phyloP scores from a whole-genome alignment of 2,113 vertebrate species.

The Oryzias melastigma region DNA sequence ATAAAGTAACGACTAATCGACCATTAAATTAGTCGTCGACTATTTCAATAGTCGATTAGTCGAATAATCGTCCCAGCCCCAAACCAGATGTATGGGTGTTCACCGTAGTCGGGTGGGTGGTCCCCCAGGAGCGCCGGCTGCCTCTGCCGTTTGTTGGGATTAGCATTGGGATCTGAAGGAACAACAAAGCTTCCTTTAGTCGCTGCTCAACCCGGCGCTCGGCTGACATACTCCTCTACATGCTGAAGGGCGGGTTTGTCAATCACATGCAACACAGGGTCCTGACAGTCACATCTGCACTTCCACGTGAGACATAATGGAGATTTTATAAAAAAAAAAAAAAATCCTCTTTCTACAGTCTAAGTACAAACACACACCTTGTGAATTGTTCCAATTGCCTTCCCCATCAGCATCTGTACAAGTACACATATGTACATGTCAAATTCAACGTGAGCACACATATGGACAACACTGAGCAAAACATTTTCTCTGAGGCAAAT shows the following conservation, averaged over 20 bases:
- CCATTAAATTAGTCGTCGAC: too few relatives aligned
- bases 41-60: too few relatives aligned
- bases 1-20: too few relatives aligned
- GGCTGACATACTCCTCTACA: not conserved
- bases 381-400: slow-evolving; percentile 78
- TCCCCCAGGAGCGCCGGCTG: slow-evolving; percentile 90
- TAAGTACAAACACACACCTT: slow-evolving; percentile 56
- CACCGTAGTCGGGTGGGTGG: slow-evolving; percentile 88
- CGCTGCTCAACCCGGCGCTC: too few relatives aligned
- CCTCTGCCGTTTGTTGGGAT: slow-evolving; percentile 88
- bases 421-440: slow-evolving; percentile 74
- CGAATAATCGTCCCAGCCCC: too few relatives aligned
- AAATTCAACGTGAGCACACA: slow-evolving; percentile 57
- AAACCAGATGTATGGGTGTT: slow-evolving; percentile 21
- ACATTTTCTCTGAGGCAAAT: too few relatives aligned
- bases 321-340: slow-evolving; percentile 46
- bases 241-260: slow-evolving; percentile 48
- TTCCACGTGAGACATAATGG: slow-evolving; percentile 62
- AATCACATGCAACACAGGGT: slow-evolving; percentile 64
- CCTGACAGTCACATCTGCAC: not conserved
- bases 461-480: slow-evolving; percentile 15
- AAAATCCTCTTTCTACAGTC: slow-evolving; percentile 23
- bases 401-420: slow-evolving; percentile 81
- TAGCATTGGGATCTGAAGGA: slow-evolving; percentile 81
- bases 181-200: not conserved